Evolutionary conservation across 2,113 vertebrate genomes (phyloP).

Genomic region (Mustela nigripes): DNA sequence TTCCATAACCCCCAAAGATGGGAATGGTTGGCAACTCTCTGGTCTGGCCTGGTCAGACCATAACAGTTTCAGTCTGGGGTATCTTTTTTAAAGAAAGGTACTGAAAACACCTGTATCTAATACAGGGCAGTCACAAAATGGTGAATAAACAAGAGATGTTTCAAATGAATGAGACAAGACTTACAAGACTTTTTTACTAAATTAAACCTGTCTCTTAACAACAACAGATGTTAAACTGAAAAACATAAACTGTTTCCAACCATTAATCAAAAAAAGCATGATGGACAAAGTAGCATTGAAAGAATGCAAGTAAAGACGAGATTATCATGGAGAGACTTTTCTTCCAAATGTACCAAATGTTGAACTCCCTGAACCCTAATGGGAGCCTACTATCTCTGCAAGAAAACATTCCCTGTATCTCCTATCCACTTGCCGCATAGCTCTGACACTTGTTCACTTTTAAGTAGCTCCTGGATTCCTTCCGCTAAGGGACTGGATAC

Average conservation of each 20-base stretch:
- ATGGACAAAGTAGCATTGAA: background rate
- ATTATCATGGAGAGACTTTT: background rate
- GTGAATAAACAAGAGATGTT: background rate
- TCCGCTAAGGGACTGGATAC: background rate
- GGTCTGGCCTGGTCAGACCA: background rate
- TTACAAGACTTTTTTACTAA: background rate
- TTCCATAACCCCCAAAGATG: background rate
- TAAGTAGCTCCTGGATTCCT: background rate
- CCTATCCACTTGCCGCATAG: background rate
- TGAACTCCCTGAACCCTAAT: background rate
- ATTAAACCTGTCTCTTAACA: background rate
- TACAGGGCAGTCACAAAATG: background rate
- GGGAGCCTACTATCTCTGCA: background rate
- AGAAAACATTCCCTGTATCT: background rate
- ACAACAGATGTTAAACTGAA: background rate
- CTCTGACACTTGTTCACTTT: background rate
- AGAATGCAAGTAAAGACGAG: background rate
- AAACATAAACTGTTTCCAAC: background rate
- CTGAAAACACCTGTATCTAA: background rate
- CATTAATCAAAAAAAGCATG: background rate
- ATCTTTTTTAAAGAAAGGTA: background rate
- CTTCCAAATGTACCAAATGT: background rate
- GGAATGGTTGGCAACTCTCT: background rate
- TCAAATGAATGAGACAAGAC: background rate
- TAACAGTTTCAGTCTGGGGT: background rate